Conservation (phyloP, 1,140 invertebrate genomes). For the Solen grandis region DNA sequence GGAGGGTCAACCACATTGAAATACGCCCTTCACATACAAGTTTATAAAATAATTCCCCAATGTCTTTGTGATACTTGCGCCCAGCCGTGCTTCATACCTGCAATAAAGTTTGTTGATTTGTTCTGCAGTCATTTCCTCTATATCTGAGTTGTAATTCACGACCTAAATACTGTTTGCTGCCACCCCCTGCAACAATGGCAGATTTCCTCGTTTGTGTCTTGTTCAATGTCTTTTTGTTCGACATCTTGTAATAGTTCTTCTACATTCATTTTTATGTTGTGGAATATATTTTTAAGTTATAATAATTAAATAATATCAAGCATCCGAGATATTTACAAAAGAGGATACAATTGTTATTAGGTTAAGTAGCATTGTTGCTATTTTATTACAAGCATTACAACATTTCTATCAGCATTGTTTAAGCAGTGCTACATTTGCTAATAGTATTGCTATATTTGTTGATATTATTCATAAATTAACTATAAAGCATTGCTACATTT, state of each 20-base stretch:
- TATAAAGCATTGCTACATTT: too few species aligned
- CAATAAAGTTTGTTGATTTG: too few species aligned
- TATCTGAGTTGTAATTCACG: constrained; percentile 24
- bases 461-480: too few species aligned
- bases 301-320: constrained; percentile 16
- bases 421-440: constrained; percentile 4
- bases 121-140: constrained; percentile 26
- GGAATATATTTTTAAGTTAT: too few species aligned
- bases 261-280: constrained; percentile 38
- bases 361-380: too few species aligned
- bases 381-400: background rate
- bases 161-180: too few species aligned
- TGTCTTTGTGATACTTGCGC: too few species aligned
- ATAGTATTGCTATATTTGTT: too few species aligned
- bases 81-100: too few species aligned
- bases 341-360: too few species aligned
- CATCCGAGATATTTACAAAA: too few species aligned
- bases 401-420: background rate
- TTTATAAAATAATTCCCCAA: constrained; percentile 34
- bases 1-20: constrained; percentile 11
- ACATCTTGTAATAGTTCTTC: constrained; percentile 35
- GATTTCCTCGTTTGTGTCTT: constrained; percentile 33
- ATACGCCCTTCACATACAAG: too few species aligned
- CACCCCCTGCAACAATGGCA: constrained; percentile 24
- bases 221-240: background rate